These are phyloP conservation scores for Periophthalmus magnuspinnatus DNA, from an alignment of 2,797 vertebrate species.

Conservation along the genomic window DNA sequence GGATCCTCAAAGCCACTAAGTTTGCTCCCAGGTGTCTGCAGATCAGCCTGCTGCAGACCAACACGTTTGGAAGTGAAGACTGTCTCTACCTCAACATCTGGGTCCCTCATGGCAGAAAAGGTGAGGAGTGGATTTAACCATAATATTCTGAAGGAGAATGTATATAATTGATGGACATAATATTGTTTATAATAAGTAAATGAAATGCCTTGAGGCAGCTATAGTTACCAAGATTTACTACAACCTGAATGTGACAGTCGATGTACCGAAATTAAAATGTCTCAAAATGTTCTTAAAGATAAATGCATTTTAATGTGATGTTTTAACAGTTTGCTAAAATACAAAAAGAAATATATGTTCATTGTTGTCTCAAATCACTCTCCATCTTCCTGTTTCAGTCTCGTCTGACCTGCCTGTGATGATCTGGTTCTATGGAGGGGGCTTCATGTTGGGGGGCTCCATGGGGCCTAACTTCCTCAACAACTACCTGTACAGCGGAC, in stretches of 20 bases:
- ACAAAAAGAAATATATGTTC: too few species aligned
- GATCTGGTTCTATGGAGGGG: slow-evolving; percentile 87
- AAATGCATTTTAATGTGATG: too few species aligned
- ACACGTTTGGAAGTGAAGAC: slow-evolving; percentile 76
- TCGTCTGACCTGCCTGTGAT: slow-evolving; percentile 87
- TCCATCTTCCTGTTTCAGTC: slow-evolving; percentile 61
- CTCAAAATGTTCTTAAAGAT: too few species aligned
- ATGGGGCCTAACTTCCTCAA: slow-evolving; percentile 80
- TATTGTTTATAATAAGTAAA: too few species aligned
- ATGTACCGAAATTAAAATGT: too few species aligned
- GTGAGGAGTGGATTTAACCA: slow-evolving; percentile 28
- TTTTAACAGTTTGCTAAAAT: too few species aligned
- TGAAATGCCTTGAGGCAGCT: too few species aligned
- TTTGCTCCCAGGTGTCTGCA: slow-evolving; percentile 82
- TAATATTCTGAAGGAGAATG: too few species aligned
- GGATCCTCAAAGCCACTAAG: slow-evolving; percentile 71
- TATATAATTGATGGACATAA: too few species aligned
- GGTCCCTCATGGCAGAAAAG: slow-evolving; percentile 79
- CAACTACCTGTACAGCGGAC: slow-evolving; percentile 86
- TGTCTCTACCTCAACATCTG: slow-evolving; percentile 93
- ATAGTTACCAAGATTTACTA: too few species aligned
- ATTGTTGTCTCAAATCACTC: not conserved
- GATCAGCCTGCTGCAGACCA: slow-evolving; percentile 66
- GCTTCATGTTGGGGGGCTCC: slow-evolving; percentile 76
- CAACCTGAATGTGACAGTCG: too few species aligned